A percentile compares a stretch with the other conserved stretches of the same genome.
Evolutionary conservation across 2,797 vertebrate species (phyloP).

Genomic region (Lagorchestes hirsutus): DNA sequence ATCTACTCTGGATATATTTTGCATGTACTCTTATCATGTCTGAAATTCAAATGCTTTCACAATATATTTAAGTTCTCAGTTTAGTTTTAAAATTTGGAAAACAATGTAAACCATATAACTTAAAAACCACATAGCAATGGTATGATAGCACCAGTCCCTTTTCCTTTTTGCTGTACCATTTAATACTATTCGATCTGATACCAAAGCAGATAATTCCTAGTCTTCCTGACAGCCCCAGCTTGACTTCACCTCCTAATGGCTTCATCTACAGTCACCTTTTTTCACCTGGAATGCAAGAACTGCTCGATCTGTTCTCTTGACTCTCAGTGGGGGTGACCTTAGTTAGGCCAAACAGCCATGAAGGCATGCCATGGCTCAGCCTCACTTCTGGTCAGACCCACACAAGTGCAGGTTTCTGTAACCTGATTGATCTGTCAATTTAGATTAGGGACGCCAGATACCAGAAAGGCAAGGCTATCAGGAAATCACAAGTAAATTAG

Average conservation of each 20-base stretch:
- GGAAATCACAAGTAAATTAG: slow-evolving; percentile 75
- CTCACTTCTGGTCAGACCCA: not conserved
- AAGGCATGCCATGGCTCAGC: not conserved
- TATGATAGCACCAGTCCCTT: not conserved
- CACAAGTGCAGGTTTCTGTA: slow-evolving; percentile 10
- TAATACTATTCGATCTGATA: slow-evolving; percentile 52
- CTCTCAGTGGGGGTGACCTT: not conserved
- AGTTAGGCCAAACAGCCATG: not conserved
- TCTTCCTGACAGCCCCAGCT: not conserved
- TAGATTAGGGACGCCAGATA: slow-evolving; percentile 63
- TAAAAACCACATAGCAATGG: not conserved
- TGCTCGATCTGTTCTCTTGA: fast-evolving
- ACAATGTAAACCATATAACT: not conserved
- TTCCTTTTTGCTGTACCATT: slow-evolving; percentile 6
- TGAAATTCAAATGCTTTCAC: not conserved
- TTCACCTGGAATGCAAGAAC: slow-evolving; percentile 9
- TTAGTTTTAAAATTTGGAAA: not conserved
- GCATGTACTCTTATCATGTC: not conserved
- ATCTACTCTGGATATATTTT: not conserved
- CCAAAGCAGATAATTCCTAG: slow-evolving; percentile 6
- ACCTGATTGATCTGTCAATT: slow-evolving; percentile 63
- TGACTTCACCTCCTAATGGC: slow-evolving; percentile 47
- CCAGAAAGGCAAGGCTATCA: slow-evolving; percentile 66
- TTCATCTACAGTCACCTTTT: slow-evolving; percentile 1
- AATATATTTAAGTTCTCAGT: not conserved